Base-by-base conservation (phyloP, 2,888 invertebrate genomes). In the Tachina grossa region DNA sequence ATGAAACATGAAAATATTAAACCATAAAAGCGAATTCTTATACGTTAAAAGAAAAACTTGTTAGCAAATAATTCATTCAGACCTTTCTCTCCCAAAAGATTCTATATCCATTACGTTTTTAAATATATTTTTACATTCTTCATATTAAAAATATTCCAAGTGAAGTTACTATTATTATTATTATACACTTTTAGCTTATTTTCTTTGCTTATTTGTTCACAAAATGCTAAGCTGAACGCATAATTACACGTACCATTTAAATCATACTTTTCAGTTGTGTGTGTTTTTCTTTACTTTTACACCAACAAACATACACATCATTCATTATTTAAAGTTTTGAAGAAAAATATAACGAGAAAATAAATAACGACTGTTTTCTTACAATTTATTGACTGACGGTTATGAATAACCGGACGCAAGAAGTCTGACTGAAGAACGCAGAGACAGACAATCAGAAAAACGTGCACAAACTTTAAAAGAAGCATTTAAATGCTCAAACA, bases 211-310 rank as follows among this genome's bases (percentile, higher is more conserved):
- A 63, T 65, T 49, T 59, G n/a, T 59, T 66, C 47, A 39, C 41
- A 63, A n/a, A 55, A 57, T 71, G 19, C 59, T 22, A 68, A 59
- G 11, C 76, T 59, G 53, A 53, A 77, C 72, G 81, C 80, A 81
- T 84, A 84, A 84, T 77, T 81, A 66, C 76, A 77, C 80, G 84
- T 84, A 76, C 49, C 59, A 69, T 80, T 71, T 69, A 51, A 75
- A 84, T 71, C 63, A 55, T 78, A 63, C 22, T 43, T 51, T 49
- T 31, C 47, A 66, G n/a, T 9, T 45, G 45, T 66, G 19, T 31
- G 2, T 4, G 5, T 31, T 31, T 6, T 31, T 45, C 47, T 39
- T 2, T 43, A 55, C 10, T 55, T 43, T 76, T 31, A 19, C 19
- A 47, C 47, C 68, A 66, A 43, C 41, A 47, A 43, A n/a, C 3